Evolutionary conservation across 2,888 invertebrate genomes (phyloP).

Genomic region (Dichetophora obliterata): DNA sequence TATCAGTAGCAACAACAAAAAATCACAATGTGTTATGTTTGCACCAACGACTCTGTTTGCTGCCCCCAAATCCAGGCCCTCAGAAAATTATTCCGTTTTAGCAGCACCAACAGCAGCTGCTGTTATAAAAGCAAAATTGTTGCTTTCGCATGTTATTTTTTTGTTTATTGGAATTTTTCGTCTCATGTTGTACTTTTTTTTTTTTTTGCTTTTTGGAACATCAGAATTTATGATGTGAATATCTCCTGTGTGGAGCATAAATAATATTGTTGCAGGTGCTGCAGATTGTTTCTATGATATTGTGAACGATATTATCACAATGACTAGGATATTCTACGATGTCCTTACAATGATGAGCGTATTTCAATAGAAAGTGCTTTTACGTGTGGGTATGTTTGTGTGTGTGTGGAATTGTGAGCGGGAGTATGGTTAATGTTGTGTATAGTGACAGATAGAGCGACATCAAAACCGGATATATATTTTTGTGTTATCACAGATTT

Average conservation of each 20-base stretch:
- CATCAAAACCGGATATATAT: too few species aligned
- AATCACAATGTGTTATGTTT: neutral
- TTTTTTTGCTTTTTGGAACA: neutral
- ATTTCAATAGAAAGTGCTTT: too few species aligned
- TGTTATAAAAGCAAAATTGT: neutral
- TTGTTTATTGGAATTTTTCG: neutral
- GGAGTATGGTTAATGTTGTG: too few species aligned
- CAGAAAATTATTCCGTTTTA: neutral
- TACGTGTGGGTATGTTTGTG: neutral
- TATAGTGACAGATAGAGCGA: too few species aligned
- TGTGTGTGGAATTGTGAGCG: neutral
- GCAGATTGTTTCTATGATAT: neutral
- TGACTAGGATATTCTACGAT: too few species aligned
- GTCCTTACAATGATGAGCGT: too few species aligned
- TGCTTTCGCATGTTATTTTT: neutral
- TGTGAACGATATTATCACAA: neutral
- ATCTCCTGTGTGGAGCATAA: constrained; percentile 16
- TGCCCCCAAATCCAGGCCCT: too few species aligned
- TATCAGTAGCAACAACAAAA: neutral
- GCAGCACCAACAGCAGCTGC: neutral
- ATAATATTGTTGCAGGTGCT: constrained; percentile 35
- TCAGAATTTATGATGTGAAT: constrained; percentile 35
- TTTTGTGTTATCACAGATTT: too few species aligned
- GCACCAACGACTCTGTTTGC: neutral
- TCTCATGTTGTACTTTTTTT: neutral